Evolutionary conservation across 2,888 invertebrate genomes (phyloP), one percentile per base, ranked within the genome.

Genomic region (Cyrtodaria siliqua): DNA sequence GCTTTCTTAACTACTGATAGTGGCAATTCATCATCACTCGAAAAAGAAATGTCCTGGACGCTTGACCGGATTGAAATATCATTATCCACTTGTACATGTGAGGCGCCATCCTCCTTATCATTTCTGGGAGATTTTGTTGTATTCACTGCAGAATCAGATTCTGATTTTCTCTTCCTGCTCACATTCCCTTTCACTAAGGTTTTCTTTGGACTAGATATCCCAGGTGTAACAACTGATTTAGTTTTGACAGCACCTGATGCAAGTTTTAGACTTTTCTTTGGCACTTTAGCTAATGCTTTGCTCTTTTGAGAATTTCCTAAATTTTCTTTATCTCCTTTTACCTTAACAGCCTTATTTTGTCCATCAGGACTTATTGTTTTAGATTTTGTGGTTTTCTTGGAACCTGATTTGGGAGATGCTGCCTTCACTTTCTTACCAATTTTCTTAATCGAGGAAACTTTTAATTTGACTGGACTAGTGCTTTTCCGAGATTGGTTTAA

Each of bases 31-130:
- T 67, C 62, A 23, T 70, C 69, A 38, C 69, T 56, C 24, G 59
- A 63, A 42, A 74, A 63, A 26, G 67, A 62, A 18, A 74, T 44
- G 38, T 74, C 73, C 24, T 52, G 44, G 52, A 67, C 73, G 29
- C 63, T 52, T 8, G 44, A 50, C 12, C 33, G 4, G 4, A 33
- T 33, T 33, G 33, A 33, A 33, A 33, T 33, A 33, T 33, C 33
- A 12, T 12, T 33, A 33, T 33, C 33, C 12, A 33, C 4, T 33
- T 33, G 33, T 8, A 33, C 12, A 33, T 33, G 33, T 33, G 33
- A 33, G 4, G 33, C 33, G 4, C 33, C 12, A 8, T 33, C 33
- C 4, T 33, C 4, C 33, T 33, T 33, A 33, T 12, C 12, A 12
- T 4, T 33, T 33, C 12, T 33, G 4, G 33, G 4, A 33, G 33